Evolutionary conservation across 2,888 invertebrate species (phyloP).

Genomic region (Phaedon cochleariae): DNA sequence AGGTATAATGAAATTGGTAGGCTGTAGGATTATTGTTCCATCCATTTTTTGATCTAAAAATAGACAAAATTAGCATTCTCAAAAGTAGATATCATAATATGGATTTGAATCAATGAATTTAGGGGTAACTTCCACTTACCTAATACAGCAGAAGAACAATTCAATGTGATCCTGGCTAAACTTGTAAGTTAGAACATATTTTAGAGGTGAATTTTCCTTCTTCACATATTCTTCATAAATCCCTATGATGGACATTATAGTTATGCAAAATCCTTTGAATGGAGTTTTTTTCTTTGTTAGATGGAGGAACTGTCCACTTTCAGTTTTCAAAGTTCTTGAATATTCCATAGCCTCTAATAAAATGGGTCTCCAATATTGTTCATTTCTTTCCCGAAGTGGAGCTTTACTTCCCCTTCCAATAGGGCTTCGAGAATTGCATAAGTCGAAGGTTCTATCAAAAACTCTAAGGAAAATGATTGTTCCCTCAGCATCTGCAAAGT

Average conservation of each 20-base stretch:
- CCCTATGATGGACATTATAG: constrained; percentile 3
- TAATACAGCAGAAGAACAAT: constrained; percentile 16
- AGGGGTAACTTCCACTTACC: neutral
- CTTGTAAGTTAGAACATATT: constrained; percentile 17
- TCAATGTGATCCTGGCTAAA: too few species aligned
- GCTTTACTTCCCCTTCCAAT: constrained; percentile 21
- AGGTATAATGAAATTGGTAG: constrained; percentile 10
- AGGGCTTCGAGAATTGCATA: constrained; percentile 32
- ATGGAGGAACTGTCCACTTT: neutral
- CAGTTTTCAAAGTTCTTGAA: constrained; percentile 16
- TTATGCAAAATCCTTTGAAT: too few species aligned
- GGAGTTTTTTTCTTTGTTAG: neutral
- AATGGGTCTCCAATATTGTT: constrained; percentile 22
- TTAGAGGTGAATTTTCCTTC: neutral
- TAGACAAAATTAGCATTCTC: neutral
- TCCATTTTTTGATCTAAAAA: constrained; percentile 12
- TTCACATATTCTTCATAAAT: constrained; percentile 13
- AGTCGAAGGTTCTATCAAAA: constrained; percentile 31
- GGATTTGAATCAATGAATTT: too few species aligned
- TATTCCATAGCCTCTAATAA: constrained; percentile 16
- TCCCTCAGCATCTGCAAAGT: constrained; percentile 25
- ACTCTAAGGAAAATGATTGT: constrained; percentile 31
- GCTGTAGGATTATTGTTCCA: too few species aligned
- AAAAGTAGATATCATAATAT: too few species aligned
- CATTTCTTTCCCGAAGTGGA: constrained; percentile 22